These are phyloP conservation scores for Mormyrops boulengeri DNA, from an alignment of 2,797 vertebrate species.

Conservation along the genomic window DNA sequence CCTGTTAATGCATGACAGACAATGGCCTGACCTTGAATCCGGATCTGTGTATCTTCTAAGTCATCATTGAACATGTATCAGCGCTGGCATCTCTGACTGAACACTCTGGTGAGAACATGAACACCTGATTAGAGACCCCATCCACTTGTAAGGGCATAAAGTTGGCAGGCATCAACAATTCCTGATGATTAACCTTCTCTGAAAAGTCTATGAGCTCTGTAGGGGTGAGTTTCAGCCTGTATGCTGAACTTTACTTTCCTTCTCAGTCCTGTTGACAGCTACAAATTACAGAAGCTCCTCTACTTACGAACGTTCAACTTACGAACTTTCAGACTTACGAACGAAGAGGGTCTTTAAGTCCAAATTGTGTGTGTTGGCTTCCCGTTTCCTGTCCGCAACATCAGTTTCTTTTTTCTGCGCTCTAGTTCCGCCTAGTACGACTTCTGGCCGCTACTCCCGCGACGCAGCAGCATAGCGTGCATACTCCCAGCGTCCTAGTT, in stretches of 20 bases:
- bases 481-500: too few relatives aligned
- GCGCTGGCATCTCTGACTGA: not conserved
- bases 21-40: not conserved
- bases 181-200: not conserved
- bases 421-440: too few relatives aligned
- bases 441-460: too few relatives aligned
- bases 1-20: not conserved
- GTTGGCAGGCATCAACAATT: not conserved
- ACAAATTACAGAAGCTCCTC: not conserved
- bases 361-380: too few relatives aligned
- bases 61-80: not conserved
- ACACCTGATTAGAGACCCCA: not conserved
- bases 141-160: not conserved
- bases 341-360: too few relatives aligned
- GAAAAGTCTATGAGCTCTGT: not conserved
- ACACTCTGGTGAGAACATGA: not conserved
- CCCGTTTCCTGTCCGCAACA: too few relatives aligned
- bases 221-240: not conserved
- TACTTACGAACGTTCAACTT: too few relatives aligned
- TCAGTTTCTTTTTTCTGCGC: too few relatives aligned
- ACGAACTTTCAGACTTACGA: too few relatives aligned
- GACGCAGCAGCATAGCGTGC: too few relatives aligned
- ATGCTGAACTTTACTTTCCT: not conserved
- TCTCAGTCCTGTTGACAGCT: not conserved
- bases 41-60: not conserved